These are phyloP conservation scores for Ursus arctos DNA, from an alignment of 2,113 vertebrate species.

Conservation along the genomic window DNA sequence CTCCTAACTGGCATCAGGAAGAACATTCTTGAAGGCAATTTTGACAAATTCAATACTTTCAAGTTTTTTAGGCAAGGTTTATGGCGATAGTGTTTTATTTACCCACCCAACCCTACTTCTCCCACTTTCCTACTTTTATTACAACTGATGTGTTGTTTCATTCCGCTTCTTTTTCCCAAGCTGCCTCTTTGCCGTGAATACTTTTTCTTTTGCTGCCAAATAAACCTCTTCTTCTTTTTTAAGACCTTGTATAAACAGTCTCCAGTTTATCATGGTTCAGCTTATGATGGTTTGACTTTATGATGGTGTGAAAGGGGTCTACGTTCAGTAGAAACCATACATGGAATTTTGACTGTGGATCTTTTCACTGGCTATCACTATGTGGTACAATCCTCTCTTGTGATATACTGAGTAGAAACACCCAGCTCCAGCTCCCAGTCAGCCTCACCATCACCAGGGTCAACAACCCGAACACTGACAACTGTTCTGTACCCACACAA, in stretches of 20 bases:
- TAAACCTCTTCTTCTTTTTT: background rate
- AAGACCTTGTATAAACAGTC: background rate
- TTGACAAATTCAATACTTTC: background rate
- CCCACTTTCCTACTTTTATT: background rate
- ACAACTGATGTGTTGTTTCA: background rate
- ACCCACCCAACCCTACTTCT: background rate
- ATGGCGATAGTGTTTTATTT: background rate
- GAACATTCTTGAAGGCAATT: slow-evolving; percentile 26
- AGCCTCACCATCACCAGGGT: background rate
- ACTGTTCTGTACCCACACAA: background rate
- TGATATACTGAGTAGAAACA: background rate
- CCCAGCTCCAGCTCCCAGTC: background rate
- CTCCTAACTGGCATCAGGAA: background rate
- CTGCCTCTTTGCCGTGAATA: background rate
- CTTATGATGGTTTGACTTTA: background rate
- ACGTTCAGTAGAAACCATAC: background rate
- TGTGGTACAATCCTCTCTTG: background rate
- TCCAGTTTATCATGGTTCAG: background rate
- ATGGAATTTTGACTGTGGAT: background rate
- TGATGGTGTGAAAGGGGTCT: background rate
- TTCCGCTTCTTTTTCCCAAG: background rate
- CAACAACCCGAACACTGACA: background rate
- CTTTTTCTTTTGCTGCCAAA: background rate
- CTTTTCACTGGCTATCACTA: background rate
- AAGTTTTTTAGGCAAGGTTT: background rate